Conservation (phyloP, 2,113 vertebrate species). For the Tragelaphus buxtoni region DNA sequence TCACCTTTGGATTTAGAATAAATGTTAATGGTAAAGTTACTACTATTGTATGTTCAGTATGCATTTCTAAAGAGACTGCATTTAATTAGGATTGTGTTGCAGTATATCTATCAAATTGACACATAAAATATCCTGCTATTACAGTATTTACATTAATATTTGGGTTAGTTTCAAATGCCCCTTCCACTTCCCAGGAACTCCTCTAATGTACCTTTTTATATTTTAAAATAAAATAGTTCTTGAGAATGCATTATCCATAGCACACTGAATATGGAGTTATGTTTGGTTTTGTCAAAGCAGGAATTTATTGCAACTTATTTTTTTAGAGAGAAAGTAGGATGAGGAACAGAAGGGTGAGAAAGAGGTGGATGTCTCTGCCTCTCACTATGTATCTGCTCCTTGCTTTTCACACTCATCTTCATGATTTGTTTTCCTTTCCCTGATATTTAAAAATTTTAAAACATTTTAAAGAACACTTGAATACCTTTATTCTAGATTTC, state of each 20-base stretch:
- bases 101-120: neutral
- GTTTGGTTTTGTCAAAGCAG: neutral
- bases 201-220: neutral
- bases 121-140: neutral
- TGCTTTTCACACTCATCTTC: neutral
- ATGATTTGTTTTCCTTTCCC: neutral
- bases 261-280: neutral
- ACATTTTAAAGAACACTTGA: neutral
- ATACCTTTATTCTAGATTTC: neutral
- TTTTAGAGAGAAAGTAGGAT: neutral
- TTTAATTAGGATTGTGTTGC: slow-evolving; percentile 9
- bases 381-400: neutral
- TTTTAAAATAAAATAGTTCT: slow-evolving; percentile 19
- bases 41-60: neutral
- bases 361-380: too few species aligned
- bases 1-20: slow-evolving; percentile 1
- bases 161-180: slow-evolving; percentile 23
- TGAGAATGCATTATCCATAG: neutral
- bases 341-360: neutral
- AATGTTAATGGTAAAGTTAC: slow-evolving; percentile 12
- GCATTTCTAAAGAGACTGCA: neutral
- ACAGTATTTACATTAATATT: neutral
- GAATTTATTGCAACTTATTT: neutral
- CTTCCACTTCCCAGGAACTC: neutral
- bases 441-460: neutral